Evolutionary conservation across 2,888 invertebrate genomes (phyloP).

Genomic region (Oxytorus armatus): DNA sequence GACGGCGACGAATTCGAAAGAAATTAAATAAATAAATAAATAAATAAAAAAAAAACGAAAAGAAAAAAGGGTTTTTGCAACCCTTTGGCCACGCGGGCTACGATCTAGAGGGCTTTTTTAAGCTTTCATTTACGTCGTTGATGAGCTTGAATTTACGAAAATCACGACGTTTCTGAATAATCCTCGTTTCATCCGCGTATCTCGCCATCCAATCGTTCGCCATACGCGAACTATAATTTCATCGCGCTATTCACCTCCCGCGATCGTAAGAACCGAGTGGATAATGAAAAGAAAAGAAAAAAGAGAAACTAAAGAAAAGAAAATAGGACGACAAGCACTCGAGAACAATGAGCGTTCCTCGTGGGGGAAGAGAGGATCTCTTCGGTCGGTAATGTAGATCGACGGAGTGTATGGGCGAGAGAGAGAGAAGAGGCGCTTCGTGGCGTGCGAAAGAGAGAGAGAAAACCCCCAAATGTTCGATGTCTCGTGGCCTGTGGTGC

Average conservation of each 20-base stretch:
- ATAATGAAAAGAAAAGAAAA: background rate
- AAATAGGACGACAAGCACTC: slow-evolving; percentile 3
- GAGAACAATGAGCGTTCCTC: background rate
- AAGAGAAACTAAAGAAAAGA: background rate
- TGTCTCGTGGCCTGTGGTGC: slow-evolving; percentile 60
- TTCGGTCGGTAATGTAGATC: slow-evolving; percentile 61
- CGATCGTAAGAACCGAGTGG: background rate
- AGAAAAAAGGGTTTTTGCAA: slow-evolving; percentile 35
- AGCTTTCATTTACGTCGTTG: slow-evolving; percentile 7
- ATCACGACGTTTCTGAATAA: slow-evolving; percentile 38
- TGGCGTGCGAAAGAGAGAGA: slow-evolving; percentile 25
- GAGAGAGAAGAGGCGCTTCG: slow-evolving; percentile 68
- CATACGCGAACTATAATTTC: slow-evolving; percentile 66
- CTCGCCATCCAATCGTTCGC: slow-evolving; percentile 70
- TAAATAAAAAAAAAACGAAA: slow-evolving; percentile 14
- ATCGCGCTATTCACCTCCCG: slow-evolving; percentile 20
- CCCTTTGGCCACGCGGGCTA: slow-evolving; percentile 61
- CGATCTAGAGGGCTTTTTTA: slow-evolving; percentile 33
- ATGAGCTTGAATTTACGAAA: slow-evolving; percentile 37
- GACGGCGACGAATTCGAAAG: background rate
- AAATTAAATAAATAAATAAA: background rate
- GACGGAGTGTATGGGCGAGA: slow-evolving; percentile 31
- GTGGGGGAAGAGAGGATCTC: slow-evolving; percentile 8
- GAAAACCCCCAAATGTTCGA: slow-evolving; percentile 21
- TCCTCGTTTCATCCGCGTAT: slow-evolving; percentile 54